Evolutionary conservation across 2,888 invertebrate species (phyloP), one percentile per base, ranked within the genome.

Genomic region (Cheilosia grossa): DNA sequence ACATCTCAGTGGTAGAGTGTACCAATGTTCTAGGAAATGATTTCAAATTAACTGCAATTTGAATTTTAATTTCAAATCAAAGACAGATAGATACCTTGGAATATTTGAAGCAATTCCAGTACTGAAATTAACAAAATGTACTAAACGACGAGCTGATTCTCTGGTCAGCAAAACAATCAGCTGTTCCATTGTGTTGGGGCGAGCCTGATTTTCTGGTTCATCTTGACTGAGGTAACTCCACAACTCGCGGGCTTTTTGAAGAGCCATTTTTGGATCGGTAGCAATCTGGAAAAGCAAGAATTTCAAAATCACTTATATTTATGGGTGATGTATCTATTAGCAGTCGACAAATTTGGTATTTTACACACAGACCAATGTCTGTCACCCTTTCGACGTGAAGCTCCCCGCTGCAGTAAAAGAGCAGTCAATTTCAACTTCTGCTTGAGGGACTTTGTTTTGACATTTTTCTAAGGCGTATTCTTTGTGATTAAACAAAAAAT

Each of bases 171-270:
- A 91, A 44, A 96, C 96, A 70, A 96, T 92, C 83, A 97, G 91
- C 89, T 97, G 96, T 89, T 97, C 97, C 40, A 97, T 90, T 1
- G 95, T 96, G 82, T 94, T 93, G 0, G 97, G 97, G 42, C 96
- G 94, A 4, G 96, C 95, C 91, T 97, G 97, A 92, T 97, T 97
- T 92, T 96, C 97, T 0, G 97, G 97, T 89, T 97, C 97, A 27
- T 96, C 94, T 87, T 94, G 92, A 89, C 96, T 96, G 67, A 97
- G 92, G 47, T 94, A 93, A 0, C 90, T 91, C 95, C 96, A 97
- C 56, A 97, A 90, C 87, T 95, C 95, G 88, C 94, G 95, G 2
- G 95, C 95, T 90, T 96, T 96, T 90, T 95, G 93, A 90, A 95
- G 93, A 1, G 96, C 96, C 73, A 95, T 91, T 86, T 94, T 95